Evolutionary conservation across 2,888 invertebrate genomes (phyloP), one percentile per base, ranked within the genome.

Genomic region (Anticlea derivata): DNA sequence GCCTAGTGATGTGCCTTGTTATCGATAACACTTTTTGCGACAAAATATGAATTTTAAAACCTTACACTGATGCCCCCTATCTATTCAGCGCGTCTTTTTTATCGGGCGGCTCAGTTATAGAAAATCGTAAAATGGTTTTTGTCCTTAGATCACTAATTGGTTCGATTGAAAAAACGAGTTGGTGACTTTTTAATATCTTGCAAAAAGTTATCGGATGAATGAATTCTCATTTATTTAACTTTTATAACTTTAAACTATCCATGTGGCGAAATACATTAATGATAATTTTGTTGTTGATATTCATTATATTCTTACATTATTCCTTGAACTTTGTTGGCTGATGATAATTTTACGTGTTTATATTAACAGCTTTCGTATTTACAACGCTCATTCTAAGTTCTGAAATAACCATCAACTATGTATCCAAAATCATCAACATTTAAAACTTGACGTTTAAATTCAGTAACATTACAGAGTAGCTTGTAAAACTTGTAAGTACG

Each of bases 21-120:
- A 60, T 62, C 61, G 60, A 58, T 60, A 44, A 45, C 39, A 33
- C 48, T 60, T 59, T 60, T 54, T 60, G 50, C 51, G 26, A 8
- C 10, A 5, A 29, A 61, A 55, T 59, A 59, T 61, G 61, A 72
- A 70, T 68, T 70, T 70, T 62, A 65, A 70, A 68, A 70, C 66
- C 58, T 61, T 60, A 65, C 61, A 57, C 60, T 60, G 48, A 52
- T 65, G 59, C 33, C 13, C 30, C 27, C 23, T 39, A 48, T 52
- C 47, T 44, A 43, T 52, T 13, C 24, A 20, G 37, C 49, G 24
- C 35, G 31, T 10, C 17, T 33, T 53, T 52, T 49, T 53, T 53
- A 53, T 44, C 43, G 37, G 20, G 26, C 26, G 31, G 11, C 40
- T 44, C 48, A 24, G 29, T 53, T 44, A 44, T 38, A 39, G 47